Conservation (phyloP, 1,140 invertebrate genomes). For the Thaumatotibia leucotreta region DNA sequence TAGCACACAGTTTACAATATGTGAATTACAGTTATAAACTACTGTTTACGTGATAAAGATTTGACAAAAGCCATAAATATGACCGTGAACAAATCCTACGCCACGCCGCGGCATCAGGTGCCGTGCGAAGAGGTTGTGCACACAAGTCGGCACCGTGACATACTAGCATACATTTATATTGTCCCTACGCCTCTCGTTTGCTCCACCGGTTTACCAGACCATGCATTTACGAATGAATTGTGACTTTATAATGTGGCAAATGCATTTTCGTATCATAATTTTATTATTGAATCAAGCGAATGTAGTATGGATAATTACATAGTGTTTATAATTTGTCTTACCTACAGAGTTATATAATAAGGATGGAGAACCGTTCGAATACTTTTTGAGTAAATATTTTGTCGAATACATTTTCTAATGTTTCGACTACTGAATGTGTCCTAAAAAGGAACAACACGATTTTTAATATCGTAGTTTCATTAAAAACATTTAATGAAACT, state of each 20-base stretch:
- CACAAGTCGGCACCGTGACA: constrained; percentile 3
- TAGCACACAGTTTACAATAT: not conserved
- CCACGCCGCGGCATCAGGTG: not conserved
- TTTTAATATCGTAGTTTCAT: too few species aligned
- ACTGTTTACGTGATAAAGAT: not conserved
- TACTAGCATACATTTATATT: constrained; percentile 7
- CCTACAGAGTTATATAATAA: too few species aligned
- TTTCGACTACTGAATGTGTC: too few species aligned
- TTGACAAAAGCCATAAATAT: not conserved
- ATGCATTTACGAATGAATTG: not conserved
- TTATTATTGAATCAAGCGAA: not conserved
- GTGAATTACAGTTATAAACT: not conserved
- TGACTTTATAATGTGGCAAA: not conserved
- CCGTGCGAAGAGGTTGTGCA: not conserved
- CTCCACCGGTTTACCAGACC: not conserved
- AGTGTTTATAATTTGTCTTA: too few species aligned
- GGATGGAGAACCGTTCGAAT: too few species aligned
- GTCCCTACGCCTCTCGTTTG: not conserved
- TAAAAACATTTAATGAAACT: too few species aligned
- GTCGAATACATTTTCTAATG: too few species aligned
- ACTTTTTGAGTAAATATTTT: too few species aligned
- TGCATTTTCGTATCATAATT: not conserved
- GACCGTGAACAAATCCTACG: not conserved
- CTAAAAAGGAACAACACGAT: too few species aligned
- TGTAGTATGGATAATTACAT: too few species aligned